Conservation (phyloP, 2,797 vertebrate genomes). For the Myotis pilosus region DNA sequence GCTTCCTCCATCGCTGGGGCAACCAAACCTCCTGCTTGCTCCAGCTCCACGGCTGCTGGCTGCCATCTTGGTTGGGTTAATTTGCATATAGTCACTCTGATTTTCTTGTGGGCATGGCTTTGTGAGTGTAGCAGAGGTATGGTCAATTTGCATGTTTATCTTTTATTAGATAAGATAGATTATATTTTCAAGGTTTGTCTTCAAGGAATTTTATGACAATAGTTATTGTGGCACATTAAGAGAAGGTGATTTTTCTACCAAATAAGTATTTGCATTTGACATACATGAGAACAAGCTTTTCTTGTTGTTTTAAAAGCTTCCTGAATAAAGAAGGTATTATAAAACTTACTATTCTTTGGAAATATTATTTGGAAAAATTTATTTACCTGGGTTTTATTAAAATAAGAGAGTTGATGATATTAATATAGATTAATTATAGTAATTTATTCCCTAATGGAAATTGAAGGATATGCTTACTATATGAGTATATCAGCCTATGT, state of each 20-base stretch:
- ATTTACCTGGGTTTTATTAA: background rate
- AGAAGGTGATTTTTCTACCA: background rate
- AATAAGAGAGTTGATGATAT: background rate
- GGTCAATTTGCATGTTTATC: too few relatives aligned
- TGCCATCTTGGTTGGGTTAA: too few relatives aligned
- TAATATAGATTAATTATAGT: background rate
- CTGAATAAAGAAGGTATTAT: background rate
- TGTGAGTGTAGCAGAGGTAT: too few relatives aligned
- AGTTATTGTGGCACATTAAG: background rate
- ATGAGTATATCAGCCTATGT: background rate
- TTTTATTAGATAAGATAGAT: background rate
- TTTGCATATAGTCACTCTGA: too few relatives aligned
- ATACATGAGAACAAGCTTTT: background rate
- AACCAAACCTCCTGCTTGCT: too few relatives aligned
- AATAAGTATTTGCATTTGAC: slow-evolving; percentile 16
- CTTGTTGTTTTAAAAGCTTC: background rate
- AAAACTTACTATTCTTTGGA: background rate
- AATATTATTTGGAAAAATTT: background rate
- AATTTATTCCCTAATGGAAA: background rate
- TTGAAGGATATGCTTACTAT: background rate
- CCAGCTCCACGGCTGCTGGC: too few relatives aligned
- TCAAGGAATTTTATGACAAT: background rate
- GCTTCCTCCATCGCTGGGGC: too few relatives aligned
- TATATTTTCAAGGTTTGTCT: background rate
- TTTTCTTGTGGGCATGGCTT: too few relatives aligned